Conservation (phyloP, 2,888 invertebrate genomes). For the Pachydiplax longipennis region DNA sequence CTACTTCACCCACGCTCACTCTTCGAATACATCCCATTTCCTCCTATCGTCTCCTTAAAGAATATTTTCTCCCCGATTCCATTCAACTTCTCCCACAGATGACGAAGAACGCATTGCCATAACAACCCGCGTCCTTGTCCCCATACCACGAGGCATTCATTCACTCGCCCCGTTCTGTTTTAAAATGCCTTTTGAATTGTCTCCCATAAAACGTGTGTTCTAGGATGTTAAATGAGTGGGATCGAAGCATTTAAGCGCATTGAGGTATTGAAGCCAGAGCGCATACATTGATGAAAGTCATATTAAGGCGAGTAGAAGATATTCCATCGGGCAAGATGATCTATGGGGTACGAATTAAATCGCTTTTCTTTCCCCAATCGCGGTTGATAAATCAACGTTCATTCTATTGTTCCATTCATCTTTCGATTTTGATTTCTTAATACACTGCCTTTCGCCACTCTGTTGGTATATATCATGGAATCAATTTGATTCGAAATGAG, state of each 20-base stretch:
- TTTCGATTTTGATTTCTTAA: too few species aligned
- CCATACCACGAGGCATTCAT: background rate
- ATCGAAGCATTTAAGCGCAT: background rate
- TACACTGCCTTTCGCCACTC: too few species aligned
- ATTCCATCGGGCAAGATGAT: too few species aligned
- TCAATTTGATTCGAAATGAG: too few species aligned
- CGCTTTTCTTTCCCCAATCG: too few species aligned
- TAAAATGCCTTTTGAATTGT: background rate
- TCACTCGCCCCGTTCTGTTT: background rate
- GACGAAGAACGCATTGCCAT: background rate
- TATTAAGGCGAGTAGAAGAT: too few species aligned
- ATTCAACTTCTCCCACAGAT: background rate
- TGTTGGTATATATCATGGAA: too few species aligned
- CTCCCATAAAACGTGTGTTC: background rate
- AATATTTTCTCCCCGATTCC: background rate
- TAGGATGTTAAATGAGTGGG: background rate
- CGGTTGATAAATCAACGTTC: too few species aligned
- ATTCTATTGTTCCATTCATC: too few species aligned
- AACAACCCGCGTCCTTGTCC: background rate
- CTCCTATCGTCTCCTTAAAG: background rate
- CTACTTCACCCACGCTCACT: slow-evolving; percentile 7
- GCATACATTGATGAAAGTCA: too few species aligned
- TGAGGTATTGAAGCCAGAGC: background rate
- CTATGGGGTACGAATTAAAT: too few species aligned
- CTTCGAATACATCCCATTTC: background rate